Evolutionary conservation across 1,140 invertebrate genomes (phyloP), one percentile per base, ranked within the genome.

Genomic region (Bicyclus anynana): DNA sequence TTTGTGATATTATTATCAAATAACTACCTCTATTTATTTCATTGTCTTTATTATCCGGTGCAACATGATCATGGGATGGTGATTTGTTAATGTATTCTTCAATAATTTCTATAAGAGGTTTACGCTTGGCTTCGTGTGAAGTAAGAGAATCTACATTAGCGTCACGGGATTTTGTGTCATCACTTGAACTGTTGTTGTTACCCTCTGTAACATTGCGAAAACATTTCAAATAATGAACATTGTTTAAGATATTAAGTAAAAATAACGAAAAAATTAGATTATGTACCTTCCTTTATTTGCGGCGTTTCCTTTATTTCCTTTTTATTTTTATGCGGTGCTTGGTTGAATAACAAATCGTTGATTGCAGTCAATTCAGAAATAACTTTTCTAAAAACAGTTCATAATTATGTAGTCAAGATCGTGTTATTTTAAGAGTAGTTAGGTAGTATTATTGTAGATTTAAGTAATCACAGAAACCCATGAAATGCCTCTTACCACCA

Each of bases 101-200:
- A 18, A 84, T 72, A 13, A 83, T 71, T 70, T 85, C 74, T 54
- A 84, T 78, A 10, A 84, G 23, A 12, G 79, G 61, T 38, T 77
- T 78, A 50, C 62, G 65, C 53, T 53, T 64, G 17, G 38, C 60
- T n/a, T 70, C 57, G 33, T 48, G 40, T 21, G 44, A 13, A 54
- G 13, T 16, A 5, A 38, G 13, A 38, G 37, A 38, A 7, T 38
- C 37, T 5, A 9, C 2, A 16, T 16, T 14, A 0, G 13, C 1
- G 6, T 65, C 26, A 14, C 56, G 48, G 10, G 18, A 23, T 35
- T 61, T 13, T 18, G 64, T 49, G 47, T 69, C 57, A 5, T 53
- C 50, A 13, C 46, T 57, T 61, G 74, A 62, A n/a, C 48, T 67
- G 18, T 49, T 53, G 17, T 49, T 47, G 44, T 62, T 60, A n/a